Percentiles rank a stretch among this genome's conserved stretches.
phyloP scores from a whole-genome alignment of 1,140 invertebrate species.

The Harlomillsia oculata region DNA sequence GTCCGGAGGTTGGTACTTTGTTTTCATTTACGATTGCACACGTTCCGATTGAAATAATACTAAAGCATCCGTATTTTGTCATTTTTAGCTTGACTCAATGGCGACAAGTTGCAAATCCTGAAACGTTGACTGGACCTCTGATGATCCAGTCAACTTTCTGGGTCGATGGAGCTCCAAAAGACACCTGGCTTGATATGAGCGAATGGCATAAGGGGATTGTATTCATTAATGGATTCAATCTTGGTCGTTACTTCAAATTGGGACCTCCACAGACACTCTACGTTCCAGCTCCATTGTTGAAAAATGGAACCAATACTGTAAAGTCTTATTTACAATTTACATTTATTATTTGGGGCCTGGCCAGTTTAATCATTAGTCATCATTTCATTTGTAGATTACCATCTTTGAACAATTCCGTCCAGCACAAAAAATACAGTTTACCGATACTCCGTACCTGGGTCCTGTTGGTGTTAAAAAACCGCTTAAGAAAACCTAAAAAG shows the following conservation, averaged over 20 bases:
- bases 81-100: slow-evolving; percentile 30
- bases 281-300: slow-evolving; percentile 49
- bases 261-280: slow-evolving; percentile 53
- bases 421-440: slow-evolving; percentile 32
- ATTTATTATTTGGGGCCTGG: background rate
- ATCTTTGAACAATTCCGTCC: slow-evolving; percentile 37
- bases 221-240: slow-evolving; percentile 55
- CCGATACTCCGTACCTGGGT: slow-evolving; percentile 33
- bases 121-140: slow-evolving; percentile 32
- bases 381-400: slow-evolving; percentile 35
- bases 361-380: background rate
- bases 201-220: slow-evolving; percentile 50
- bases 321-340: slow-evolving; percentile 4
- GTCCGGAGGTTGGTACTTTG: slow-evolving; percentile 34
- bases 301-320: slow-evolving; percentile 46
- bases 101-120: background rate
- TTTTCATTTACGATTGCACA: too few relatives aligned
- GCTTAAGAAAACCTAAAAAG: too few relatives aligned
- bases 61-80: background rate
- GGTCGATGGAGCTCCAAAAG: slow-evolving; percentile 35
- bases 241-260: slow-evolving; percentile 43
- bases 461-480: too few relatives aligned
- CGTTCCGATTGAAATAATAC: background rate
- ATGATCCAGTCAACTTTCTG: slow-evolving; percentile 38
- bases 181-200: slow-evolving; percentile 41